Base-by-base conservation (phyloP, 2,113 vertebrate genomes). In the Phocoena phocoena region DNA sequence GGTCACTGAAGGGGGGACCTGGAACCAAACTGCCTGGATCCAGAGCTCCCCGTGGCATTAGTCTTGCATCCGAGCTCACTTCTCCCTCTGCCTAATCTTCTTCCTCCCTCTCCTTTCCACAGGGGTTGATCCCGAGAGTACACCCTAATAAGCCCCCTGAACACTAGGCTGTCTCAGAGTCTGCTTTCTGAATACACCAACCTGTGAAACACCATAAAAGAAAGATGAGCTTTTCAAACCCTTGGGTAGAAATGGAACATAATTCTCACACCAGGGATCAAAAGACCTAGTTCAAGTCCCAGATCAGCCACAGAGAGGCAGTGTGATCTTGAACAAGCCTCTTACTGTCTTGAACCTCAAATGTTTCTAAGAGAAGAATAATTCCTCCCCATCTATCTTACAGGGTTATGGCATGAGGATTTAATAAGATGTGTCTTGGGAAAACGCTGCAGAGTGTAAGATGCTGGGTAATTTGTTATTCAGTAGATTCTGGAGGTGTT, bases 241-340 rank as follows among this genome's bases (percentile, higher is more conserved):
- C 33, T 53, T 47, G 60, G 76, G 21, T 73, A 36, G 60, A 97
- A 92, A 55, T 80, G n/a, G 10, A 93, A 91, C 0, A 4, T 38
- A 41, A 93, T 60, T 65, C 41, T 93, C 82, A 86, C 31, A 47
- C 2, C 23, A 7, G 58, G 33, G 23, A 81, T 47, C 20, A 33
- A 41, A 76, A 85, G 25, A 74, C 28, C 28, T 74, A 28, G 4
- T 85, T 90, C 60, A 81, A 94, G 50, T 83, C 41, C 60, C 41
- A 55, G 14, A 80, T 85, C 63, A 85, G 65, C 88, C 79, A 88
- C 87, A 94, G 60, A 94, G 60, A 95, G 36, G 67, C 65, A 47
- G 58, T 89, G 73, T 81, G n/a, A 87, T 91, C 82, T 77, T 50
- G 33, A 77, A 36, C 21, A 91, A 95, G 28, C 26, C 17, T 90